Percentiles rank a stretch among this genome's conserved stretches.
phyloP scores from a whole-genome alignment of 2,888 invertebrate genomes.

The Tuta absoluta region DNA sequence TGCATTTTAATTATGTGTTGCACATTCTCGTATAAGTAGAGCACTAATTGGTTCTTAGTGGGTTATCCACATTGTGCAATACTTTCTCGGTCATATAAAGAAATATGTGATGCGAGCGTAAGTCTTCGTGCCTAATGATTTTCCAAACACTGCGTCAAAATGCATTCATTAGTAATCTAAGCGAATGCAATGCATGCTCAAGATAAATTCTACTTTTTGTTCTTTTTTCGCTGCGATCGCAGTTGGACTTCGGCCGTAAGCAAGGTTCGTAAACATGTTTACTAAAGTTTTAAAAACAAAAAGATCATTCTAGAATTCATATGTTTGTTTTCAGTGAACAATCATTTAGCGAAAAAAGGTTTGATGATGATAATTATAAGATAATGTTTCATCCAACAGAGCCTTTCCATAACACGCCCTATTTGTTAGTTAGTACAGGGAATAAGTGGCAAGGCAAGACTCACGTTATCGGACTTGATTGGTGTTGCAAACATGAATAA shows the following conservation, averaged over 20 bases:
- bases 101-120: constrained; percentile 14
- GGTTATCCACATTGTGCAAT: constrained; percentile 21
- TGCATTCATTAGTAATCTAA: constrained; percentile 10
- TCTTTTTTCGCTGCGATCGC: constrained; percentile 38
- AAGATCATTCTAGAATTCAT: not conserved
- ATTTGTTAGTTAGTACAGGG: not conserved
- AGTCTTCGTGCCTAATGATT: constrained; percentile 5
- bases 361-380: not conserved
- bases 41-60: constrained; percentile 11
- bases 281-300: constrained; percentile 11
- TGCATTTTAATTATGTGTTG: not conserved
- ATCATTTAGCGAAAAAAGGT: not conserved
- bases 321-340: not conserved
- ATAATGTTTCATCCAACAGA: not conserved
- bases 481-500: not conserved
- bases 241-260: constrained; percentile 32
- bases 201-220: constrained; percentile 5
- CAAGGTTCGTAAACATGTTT: constrained; percentile 30
- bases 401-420: not conserved
- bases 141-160: constrained; percentile 6
- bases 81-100: constrained; percentile 16
- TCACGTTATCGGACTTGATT: not conserved
- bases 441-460: not conserved
- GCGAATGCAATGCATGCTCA: constrained; percentile 17
- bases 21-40: not conserved